These are phyloP conservation scores for Leptodactylus fallax DNA, from an alignment of 2,797 vertebrate species.

Conservation along the genomic window DNA sequence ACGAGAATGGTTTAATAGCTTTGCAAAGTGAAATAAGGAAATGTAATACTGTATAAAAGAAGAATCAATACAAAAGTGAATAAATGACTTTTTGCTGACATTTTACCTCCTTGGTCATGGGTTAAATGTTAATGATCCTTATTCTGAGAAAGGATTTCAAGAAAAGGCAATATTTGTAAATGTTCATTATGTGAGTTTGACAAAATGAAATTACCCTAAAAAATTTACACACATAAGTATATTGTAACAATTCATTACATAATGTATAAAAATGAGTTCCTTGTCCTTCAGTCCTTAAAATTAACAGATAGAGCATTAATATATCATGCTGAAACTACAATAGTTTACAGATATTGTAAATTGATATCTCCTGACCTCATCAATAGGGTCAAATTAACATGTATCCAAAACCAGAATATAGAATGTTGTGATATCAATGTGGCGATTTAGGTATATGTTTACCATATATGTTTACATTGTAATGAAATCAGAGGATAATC, in stretches of 20 bases:
- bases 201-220: background rate
- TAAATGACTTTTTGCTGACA: slow-evolving; percentile 38
- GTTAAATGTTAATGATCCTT: slow-evolving; percentile 41
- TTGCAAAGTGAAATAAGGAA: slow-evolving; percentile 54
- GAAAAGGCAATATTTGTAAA: background rate
- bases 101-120: slow-evolving; percentile 9
- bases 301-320: background rate
- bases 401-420: too few relatives aligned
- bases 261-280: background rate
- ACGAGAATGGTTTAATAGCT: slow-evolving; percentile 46
- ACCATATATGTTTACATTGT: too few relatives aligned
- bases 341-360: too few relatives aligned
- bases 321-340: background rate
- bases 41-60: slow-evolving; percentile 43
- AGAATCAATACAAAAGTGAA: slow-evolving; percentile 51
- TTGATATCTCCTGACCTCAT: too few relatives aligned
- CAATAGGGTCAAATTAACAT: too few relatives aligned
- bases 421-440: too few relatives aligned
- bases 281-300: background rate
- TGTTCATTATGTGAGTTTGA: background rate
- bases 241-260: background rate
- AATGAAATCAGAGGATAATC: too few relatives aligned
- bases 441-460: too few relatives aligned
- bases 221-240: background rate
- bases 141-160: slow-evolving; percentile 5